phyloP scores from a whole-genome alignment of 2,797 vertebrate genomes.

The Sebastes matsubarae region DNA sequence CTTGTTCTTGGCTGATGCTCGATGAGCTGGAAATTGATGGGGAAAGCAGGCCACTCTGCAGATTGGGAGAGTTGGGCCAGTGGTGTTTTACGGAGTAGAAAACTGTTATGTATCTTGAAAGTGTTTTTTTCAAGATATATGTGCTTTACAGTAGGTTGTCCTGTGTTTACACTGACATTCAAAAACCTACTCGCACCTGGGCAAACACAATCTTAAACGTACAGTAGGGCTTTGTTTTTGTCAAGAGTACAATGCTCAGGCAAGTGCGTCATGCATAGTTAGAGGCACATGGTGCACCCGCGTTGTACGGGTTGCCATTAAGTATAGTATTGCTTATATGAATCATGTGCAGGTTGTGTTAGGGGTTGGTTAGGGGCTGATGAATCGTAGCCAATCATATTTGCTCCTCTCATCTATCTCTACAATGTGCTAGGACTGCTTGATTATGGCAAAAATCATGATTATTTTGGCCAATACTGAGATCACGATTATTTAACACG shows the following conservation, averaged over 20 bases:
- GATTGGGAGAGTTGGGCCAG: neutral
- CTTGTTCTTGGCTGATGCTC: constrained; percentile 17
- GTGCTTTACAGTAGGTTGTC: neutral
- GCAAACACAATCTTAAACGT: neutral
- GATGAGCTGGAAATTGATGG: neutral
- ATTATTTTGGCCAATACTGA: too few species aligned
- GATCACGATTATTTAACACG: too few species aligned
- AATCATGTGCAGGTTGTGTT: neutral
- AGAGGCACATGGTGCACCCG: neutral
- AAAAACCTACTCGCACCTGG: neutral
- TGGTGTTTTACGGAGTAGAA: neutral
- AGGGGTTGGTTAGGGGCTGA: neutral
- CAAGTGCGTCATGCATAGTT: neutral
- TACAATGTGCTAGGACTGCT: neutral
- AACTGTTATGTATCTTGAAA: neutral
- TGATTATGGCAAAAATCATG: too few species aligned
- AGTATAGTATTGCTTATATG: neutral
- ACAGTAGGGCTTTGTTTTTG: neutral
- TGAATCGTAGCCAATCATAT: neutral
- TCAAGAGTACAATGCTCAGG: neutral
- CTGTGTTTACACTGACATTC: neutral
- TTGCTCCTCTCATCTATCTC: neutral
- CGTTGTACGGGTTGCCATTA: neutral
- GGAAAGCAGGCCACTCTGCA: neutral
- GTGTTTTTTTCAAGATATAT: neutral